Base-by-base conservation (phyloP, 2,888 invertebrate genomes). In the Sarcophaga variegata region DNA sequence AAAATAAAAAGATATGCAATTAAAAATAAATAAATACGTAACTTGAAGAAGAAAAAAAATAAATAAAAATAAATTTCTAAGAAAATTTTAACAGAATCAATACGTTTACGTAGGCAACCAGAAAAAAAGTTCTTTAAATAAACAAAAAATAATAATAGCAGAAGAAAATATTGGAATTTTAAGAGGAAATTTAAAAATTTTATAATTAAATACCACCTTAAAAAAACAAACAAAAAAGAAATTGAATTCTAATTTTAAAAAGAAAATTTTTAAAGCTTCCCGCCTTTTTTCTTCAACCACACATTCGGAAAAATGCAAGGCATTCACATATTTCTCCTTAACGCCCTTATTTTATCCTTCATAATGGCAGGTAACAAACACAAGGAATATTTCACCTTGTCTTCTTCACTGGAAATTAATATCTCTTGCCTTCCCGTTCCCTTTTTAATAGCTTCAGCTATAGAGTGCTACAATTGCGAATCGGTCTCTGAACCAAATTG, bases 391-490 rank as follows among this genome's bases (percentile, higher is more conserved):
- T 37, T 10, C 37, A 10, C 2, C 2, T 37, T 37, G 1, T 37
- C 8, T 10, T 37, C 2, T 0, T 0, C 27, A 27, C 12, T 49
- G 8, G n/a, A 60, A 2, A 77, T 71, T 37, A 4, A 49, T n/a
- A 37, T 22, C 27, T 3, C 20, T 66, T 54, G 0, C 17, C 3
- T 60, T 54, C 27, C 1, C n/a, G 63, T 37, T 1, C 6, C 27
- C n/a, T 67, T 20, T 59, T 27, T n/a, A 67, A 22, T 87, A 93
- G 92, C 90, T 79, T 90, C 89, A 81, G 92, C 92, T 88, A 91
- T 93, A 86, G 90, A 90, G 79, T 93, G 93, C 85, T 93, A 92
- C 82, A 89, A 91, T 80, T 93, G 93, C 86, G 93, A 93, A 88
- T 93, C 93, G 14, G 90, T 89, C 60, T 91, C 92, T 86, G 90